Evolutionary conservation across 2,888 invertebrate species (phyloP), one percentile per base, ranked within the genome.

Genomic region (Ommatoiulus sabulosus): DNA sequence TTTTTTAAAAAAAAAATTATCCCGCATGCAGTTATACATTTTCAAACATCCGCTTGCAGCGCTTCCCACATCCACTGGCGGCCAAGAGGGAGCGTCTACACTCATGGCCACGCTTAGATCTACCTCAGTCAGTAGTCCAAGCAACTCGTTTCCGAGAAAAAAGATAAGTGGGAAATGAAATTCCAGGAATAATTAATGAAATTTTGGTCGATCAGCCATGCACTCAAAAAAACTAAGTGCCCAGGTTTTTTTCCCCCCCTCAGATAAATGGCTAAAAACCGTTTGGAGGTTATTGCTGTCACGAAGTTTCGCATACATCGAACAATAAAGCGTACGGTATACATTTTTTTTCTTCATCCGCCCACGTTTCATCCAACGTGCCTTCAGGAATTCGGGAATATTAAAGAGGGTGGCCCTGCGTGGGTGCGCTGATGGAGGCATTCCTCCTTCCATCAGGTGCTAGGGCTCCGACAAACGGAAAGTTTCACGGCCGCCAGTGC

Each of bases 271-370:
- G 57, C 2, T 72, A 72, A 72, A 24, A 72, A 72, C 72, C 72
- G 72, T 72, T 72, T 72, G 72, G 72, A 72, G 72, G 72, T 72
- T 72, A 24, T 72, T 72, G 72, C 24, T 24, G 72, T 72, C 72
- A 72, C 72, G 20, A 20, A 20, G 7, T 48, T 48, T 48, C 48
- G 48, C 48, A 48, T 4, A 20, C 63, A 10, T 57, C 17, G 15
- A 57, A 57, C 57, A 57, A 24, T 8, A 7, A n/a, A 48, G 48
- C 48, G 7, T 48, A 48, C 12, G 12, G 7, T 10, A 7, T 48
- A 12, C 48, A 48, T 48, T 2, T 10, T 48, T 48, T 35, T 35
- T 35, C 35, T 57, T 72, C 72, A n/a, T 24, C 72, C 72, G 72
- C 72, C 72, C 72, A 24, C 72, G 24, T 10, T 72, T 24, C 24